Percentiles rank a stretch among this genome's conserved stretches.
Evolutionary conservation across 2,888 invertebrate species (phyloP).

Genomic region (Halictus ligatus): DNA sequence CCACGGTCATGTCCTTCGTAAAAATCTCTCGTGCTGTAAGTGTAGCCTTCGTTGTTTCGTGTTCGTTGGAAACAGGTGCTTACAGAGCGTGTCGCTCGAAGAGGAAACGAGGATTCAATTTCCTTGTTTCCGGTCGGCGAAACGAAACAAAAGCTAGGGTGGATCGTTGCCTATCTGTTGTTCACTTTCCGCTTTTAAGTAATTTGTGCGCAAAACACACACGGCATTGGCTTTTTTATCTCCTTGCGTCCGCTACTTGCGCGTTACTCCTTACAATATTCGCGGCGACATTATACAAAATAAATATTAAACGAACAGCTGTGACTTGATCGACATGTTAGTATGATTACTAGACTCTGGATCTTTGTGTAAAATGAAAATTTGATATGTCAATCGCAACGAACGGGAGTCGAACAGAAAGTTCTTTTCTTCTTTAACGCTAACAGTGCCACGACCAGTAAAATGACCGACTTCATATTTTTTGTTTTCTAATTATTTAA

Average conservation of each 20-base stretch:
- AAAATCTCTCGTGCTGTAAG: constrained; percentile 1
- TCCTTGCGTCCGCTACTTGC: neutral
- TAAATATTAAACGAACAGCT: neutral
- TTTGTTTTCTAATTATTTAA: too few species aligned
- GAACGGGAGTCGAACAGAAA: too few species aligned
- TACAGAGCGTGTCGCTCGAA: constrained; percentile 61
- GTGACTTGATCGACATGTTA: too few species aligned
- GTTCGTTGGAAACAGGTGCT: constrained; percentile 54
- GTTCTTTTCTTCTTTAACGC: too few species aligned
- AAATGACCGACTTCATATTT: too few species aligned
- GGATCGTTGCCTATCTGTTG: constrained; percentile 37
- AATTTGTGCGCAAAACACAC: neutral
- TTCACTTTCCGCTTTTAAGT: constrained; percentile 37
- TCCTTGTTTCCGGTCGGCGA: constrained; percentile 65
- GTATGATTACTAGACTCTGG: too few species aligned
- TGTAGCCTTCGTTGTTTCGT: neutral
- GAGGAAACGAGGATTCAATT: constrained; percentile 72
- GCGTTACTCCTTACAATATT: neutral
- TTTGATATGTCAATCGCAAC: too few species aligned
- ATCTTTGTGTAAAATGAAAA: too few species aligned
- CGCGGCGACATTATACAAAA: neutral
- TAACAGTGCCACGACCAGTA: too few species aligned
- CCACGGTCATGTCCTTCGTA: neutral
- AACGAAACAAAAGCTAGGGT: constrained; percentile 55
- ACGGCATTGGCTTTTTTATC: neutral